phyloP scores from a whole-genome alignment of 2,113 vertebrate species.

The Cyphomyrus discorhynchus region DNA sequence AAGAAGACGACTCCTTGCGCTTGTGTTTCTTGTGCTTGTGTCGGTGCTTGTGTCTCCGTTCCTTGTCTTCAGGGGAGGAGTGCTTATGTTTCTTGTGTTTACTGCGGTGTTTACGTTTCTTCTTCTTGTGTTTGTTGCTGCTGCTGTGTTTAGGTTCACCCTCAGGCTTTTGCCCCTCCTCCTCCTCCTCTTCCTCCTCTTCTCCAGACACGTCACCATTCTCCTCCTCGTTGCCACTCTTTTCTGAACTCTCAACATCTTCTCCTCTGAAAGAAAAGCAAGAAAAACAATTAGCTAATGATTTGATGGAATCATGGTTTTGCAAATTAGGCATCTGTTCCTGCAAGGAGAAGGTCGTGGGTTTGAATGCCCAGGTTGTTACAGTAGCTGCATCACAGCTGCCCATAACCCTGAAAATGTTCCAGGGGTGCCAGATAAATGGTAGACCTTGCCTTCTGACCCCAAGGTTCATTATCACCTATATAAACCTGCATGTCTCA shows the following conservation, averaged over 20 bases:
- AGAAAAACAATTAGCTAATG: background rate
- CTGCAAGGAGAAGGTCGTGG: background rate
- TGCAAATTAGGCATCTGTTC: background rate
- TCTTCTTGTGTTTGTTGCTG: slow-evolving; percentile 83
- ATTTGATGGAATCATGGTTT: background rate
- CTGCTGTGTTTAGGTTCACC: slow-evolving; percentile 68
- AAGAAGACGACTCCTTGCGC: slow-evolving; percentile 70
- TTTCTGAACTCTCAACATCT: slow-evolving; percentile 77
- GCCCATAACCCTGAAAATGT: background rate
- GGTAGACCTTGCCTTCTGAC: background rate
- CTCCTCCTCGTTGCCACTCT: slow-evolving; percentile 84
- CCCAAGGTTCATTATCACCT: background rate
- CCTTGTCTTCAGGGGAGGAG: slow-evolving; percentile 83
- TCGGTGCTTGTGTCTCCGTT: slow-evolving; percentile 88
- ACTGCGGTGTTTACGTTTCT: slow-evolving; percentile 97
- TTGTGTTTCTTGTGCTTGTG: slow-evolving; percentile 98
- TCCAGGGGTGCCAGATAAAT: background rate
- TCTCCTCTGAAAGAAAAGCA: slow-evolving; percentile 63
- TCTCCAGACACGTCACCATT: slow-evolving; percentile 82
- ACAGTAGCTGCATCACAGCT: background rate
- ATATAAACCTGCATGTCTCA: background rate
- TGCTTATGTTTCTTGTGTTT: slow-evolving; percentile 99
- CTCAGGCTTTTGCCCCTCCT: slow-evolving; percentile 69
- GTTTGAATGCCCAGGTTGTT: background rate
- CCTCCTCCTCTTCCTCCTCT: slow-evolving; percentile 67